These are phyloP conservation scores for Microplitis deprimator DNA, from an alignment of 2,888 invertebrate genomes.

Conservation along the genomic window DNA sequence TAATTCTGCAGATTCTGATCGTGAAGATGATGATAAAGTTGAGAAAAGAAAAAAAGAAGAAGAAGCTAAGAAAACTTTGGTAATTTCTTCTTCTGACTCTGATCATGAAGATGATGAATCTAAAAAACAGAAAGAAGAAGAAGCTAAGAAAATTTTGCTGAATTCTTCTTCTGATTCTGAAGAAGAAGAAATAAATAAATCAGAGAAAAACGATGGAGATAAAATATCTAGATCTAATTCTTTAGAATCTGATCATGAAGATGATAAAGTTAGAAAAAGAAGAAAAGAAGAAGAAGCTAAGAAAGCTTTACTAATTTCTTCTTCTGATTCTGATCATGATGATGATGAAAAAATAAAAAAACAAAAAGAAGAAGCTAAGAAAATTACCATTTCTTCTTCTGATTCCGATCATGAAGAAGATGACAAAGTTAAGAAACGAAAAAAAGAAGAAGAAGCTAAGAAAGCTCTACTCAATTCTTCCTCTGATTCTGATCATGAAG, in stretches of 20 bases:
- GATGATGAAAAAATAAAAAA: no score
- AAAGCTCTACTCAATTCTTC: background rate
- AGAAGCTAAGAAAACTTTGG: background rate
- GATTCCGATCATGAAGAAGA: no score
- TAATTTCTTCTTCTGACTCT: constrained; percentile 7
- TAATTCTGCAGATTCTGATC: constrained; percentile 4
- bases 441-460: background rate
- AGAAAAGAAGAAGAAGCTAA: background rate
- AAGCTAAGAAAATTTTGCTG: constrained; percentile 46
- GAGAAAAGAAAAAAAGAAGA: constrained; percentile 3
- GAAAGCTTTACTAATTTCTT: no score
- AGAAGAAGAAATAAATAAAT: no score
- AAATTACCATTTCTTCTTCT: no score
- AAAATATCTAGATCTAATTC: background rate
- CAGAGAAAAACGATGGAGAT: no score
- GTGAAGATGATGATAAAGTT: background rate
- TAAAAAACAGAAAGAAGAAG: background rate
- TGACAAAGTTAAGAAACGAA: background rate
- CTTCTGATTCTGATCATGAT: no score
- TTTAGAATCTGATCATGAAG: constrained; percentile 48
- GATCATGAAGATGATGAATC: constrained; percentile 21
- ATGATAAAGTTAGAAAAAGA: background rate
- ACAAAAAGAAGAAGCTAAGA: background rate
- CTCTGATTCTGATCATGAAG: background rate
- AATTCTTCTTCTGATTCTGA: constrained; percentile 47